Base-by-base conservation (phyloP, 2,888 invertebrate species). In the Chrysomela aeneicollis region DNA sequence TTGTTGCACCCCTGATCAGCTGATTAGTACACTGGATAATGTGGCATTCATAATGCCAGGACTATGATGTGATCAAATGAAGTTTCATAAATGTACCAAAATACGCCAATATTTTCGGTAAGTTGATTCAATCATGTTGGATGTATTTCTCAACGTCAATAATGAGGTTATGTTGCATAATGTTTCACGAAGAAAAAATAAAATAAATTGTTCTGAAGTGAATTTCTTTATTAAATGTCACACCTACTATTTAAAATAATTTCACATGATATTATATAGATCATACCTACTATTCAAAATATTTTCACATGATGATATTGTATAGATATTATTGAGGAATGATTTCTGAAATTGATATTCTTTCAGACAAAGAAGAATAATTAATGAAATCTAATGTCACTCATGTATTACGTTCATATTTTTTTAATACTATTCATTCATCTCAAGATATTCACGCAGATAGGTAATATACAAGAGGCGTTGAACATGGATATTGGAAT, bases 41-140 rank as follows among this genome's bases (percentile, higher is more conserved):
- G 94, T 97, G 70, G 97, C 97, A 0, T 97, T 97, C 79, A 92
- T 97, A 73, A 97, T 95, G 95, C 93, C 92, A 2, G 92, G 92
- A 52, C 82, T 92, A 19, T 91, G 85, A 82, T 12, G 30, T 35
- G 18, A n/a, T 10, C 6, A 5, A 5, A 5, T 26, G 6, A 26
- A 5, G 26, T 35, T 10, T 35, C 9, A 2, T 6, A 2, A 10
- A 12, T 35, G 12, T 35, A 10, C 35, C 2, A 35, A 35, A 35
- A 12, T 35, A 2, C 35, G 12, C 12, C 10, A 35, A 6, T 35
- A 26, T 35, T 35, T 3, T 26, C 6, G 26, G 26, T 6, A 26
- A 26, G 26, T 26, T 26, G n/a, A 26, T 26, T 26, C 26, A 26
- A 26, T 26, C 26, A n/a, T n/a, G n/a, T n/a, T n/a, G n/a, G n/a